Conservation (phyloP, 2,113 vertebrate genomes). For the Oncorhynchus keta region DNA sequence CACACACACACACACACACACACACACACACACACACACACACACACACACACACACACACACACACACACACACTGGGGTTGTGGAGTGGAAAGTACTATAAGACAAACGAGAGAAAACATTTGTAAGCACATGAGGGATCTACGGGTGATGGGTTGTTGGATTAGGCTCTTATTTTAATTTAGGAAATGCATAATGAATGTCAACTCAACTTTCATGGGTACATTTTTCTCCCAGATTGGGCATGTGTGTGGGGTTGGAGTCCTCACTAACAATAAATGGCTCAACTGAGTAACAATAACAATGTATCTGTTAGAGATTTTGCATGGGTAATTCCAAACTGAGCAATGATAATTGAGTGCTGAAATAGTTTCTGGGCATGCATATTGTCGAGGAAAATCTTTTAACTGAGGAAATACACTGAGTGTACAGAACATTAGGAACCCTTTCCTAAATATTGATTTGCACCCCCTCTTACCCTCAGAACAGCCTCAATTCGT, state of each 20-base stretch:
- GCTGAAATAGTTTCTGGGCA: too few species aligned
- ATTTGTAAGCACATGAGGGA: constrained; percentile 44
- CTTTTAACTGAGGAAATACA: too few species aligned
- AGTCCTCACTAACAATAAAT: neutral
- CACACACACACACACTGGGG: neutral
- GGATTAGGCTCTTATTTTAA: constrained; percentile 41
- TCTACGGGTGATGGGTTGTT: constrained; percentile 41
- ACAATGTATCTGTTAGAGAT: neutral
- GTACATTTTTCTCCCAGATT: neutral
- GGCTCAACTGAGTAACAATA: neutral
- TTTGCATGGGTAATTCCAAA: too few species aligned
- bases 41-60: too few species aligned
- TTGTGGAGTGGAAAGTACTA: constrained; percentile 33
- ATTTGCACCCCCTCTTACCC: too few species aligned
- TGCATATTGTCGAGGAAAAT: too few species aligned
- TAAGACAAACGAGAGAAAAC: constrained; percentile 56
- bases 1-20: too few species aligned
- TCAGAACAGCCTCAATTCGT: too few species aligned
- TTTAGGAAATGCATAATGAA: constrained; percentile 51
- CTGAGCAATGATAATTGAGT: too few species aligned
- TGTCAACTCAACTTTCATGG: constrained; percentile 4
- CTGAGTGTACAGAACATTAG: too few species aligned
- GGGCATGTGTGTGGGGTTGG: neutral
- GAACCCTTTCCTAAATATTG: too few species aligned
- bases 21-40: too few species aligned